Base-by-base conservation (phyloP, 2,113 vertebrate species). In the Pelecanus crispus region DNA sequence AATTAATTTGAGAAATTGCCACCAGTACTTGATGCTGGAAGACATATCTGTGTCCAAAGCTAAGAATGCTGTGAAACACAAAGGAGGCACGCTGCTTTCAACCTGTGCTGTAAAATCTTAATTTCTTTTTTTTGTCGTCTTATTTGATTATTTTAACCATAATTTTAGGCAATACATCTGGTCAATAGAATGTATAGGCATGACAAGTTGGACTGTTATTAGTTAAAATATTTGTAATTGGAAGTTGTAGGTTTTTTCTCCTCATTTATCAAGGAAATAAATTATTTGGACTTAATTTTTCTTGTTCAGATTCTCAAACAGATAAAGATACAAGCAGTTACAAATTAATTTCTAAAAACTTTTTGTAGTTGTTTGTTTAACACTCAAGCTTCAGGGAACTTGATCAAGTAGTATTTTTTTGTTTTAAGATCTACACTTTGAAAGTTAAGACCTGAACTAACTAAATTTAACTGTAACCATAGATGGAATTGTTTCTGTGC, bases 171-270 rank as follows among this genome's bases (percentile, higher is more conserved):
- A 38, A 0, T 70, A 25, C 9, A 63, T 45, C 24, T 49, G 49
- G 53, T 81, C 36, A 86, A 26, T 42, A 65, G 45, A 26, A 24
- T 36, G 9, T 91, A 13, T 31, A 65, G 53, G 36, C 26, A 68
- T 17, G 84, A 49, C 38, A 55, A 55, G 14, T 6, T 50, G 50
- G 11, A 14, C 8, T 78, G 9, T 45, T 90, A 29, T 31, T 84
- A 42, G 65, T 50, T 68, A 44, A 70, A 77, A n/a, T 81, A 20
- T 34, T 65, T 88, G 17, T 61, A 88, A n/a, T 38, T 56, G 15
- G 28, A 81, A 94, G 17, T 74, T 68, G 32, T 0, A 32, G 3
- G 26, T 73, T 38, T 52, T 86, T 10, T 63, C 0, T 2, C 26
- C 20, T 84, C 6, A 8, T 88, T 85, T 88, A 25, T 52, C 22